phyloP scores from a whole-genome alignment of 2,113 vertebrate species.

The Amblyornis subalaris region DNA sequence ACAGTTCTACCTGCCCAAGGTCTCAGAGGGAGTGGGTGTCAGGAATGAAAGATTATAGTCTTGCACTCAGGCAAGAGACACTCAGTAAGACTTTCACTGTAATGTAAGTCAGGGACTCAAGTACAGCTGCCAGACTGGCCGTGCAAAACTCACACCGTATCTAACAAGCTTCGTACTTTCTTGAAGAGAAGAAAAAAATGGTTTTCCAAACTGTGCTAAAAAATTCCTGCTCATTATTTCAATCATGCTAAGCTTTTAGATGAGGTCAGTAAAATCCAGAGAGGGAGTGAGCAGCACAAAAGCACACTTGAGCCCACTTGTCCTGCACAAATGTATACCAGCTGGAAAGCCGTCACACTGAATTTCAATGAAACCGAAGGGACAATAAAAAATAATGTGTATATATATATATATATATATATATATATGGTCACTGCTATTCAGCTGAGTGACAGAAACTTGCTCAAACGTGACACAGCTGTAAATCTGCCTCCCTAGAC shows the following conservation, averaged over 20 bases:
- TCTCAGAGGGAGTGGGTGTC: not conserved
- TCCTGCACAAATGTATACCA: not conserved
- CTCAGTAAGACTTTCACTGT: not conserved
- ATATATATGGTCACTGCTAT: not conserved
- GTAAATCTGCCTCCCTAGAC: not conserved
- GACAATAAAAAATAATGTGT: not conserved
- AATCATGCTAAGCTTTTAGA: not conserved
- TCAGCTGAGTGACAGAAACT: not conserved
- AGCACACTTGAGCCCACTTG: not conserved
- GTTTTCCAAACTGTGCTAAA: not conserved
- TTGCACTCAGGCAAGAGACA: not conserved
- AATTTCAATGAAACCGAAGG: not conserved
- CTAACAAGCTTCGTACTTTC: not conserved
- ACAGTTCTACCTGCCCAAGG: not conserved
- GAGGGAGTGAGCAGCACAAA: not conserved
- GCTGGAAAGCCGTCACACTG: not conserved
- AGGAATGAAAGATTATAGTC: not conserved
- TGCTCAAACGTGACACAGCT: not conserved
- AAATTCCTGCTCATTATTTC: not conserved
- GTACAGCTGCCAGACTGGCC: not conserved
- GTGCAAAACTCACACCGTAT: not conserved
- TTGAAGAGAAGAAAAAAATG: not conserved
- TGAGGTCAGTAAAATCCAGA: not conserved
- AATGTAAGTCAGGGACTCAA: not conserved
- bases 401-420: not conserved